Evolutionary conservation across 2,797 vertebrate genomes (phyloP), one percentile per base, ranked within the genome.

Genomic region (Falco rusticolus): DNA sequence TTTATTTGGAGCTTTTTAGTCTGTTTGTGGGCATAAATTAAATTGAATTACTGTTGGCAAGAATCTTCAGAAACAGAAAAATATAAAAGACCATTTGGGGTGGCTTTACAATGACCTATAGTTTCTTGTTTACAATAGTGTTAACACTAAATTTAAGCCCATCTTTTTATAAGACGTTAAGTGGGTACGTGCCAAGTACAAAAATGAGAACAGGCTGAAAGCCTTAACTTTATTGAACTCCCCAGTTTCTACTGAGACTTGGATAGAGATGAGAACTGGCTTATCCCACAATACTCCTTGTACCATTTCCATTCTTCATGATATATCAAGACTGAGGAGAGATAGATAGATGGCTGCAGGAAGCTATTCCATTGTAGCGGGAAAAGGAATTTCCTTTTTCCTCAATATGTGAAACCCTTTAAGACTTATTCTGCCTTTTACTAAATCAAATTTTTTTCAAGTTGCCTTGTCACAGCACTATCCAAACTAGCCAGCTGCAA

Each of bases 1-100:
- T 90, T 94, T 93, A 68, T 93, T 74, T 90, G 86, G 68, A 87
- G 56, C 93, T 48, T 87, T 92, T 75, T 47, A 50, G 64, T 50
- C 90, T 93, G n/a, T 28, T 79, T 0, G 0, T 68, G 61, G 72
- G 65, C 68, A 85, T 89, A 59, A 95, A 93, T 95, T 80, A 83
- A 87, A 57, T 77, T 31, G 70, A 80, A 85, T 90, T 77, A 56
- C 75, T 71, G 57, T 34, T 39, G 45, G 48, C 56, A 61, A 41
- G 18, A 54, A 33, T 54, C 57, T 87, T 80, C 81, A 78, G 75
- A 71, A 92, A 47, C 5, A 64, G 57, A 60, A 47, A 51, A 64
- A n/a, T 54, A 28, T 21, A 16, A 59, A 75, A 75, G 43, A 43
- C 33, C 0, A 1, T 69, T 78, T 15, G 33, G 47, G 65, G 82